Evolutionary conservation across 2,797 vertebrate genomes (phyloP).

Genomic region (Bradypodion pumilum): DNA sequence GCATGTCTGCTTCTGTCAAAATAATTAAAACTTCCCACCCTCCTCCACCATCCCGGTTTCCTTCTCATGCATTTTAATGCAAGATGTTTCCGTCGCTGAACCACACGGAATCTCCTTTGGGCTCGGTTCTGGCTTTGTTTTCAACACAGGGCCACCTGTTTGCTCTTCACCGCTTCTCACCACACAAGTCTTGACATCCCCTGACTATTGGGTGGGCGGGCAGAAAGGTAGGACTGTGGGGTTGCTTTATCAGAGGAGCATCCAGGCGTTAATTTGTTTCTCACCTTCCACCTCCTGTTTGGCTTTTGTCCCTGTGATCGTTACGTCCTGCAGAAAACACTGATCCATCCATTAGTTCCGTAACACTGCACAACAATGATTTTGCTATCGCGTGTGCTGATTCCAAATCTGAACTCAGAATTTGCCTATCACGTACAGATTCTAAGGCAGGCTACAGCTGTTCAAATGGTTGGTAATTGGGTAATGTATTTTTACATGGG

Average conservation of each 20-base stretch:
- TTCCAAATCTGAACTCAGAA: too few species aligned
- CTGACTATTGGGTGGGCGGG: neutral
- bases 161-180: neutral
- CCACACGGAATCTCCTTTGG: neutral
- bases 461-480: too few species aligned
- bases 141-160: neutral
- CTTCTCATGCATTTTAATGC: neutral
- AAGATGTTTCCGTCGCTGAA: too few species aligned
- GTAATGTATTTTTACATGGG: too few species aligned
- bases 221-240: neutral
- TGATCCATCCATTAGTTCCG: too few species aligned
- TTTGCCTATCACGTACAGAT: too few species aligned
- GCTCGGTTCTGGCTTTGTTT: neutral
- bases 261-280: too few species aligned
- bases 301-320: neutral
- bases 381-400: too few species aligned
- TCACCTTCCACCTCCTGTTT: neutral
- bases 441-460: too few species aligned
- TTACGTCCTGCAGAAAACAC: too few species aligned
- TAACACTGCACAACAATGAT: too few species aligned
- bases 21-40: neutral
- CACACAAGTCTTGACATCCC: neutral
- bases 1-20: neutral
- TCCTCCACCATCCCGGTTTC: accelerated
- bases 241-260: neutral